phyloP scores from a whole-genome alignment of 2,888 invertebrate genomes.

The Dermolepida albohirtum region DNA sequence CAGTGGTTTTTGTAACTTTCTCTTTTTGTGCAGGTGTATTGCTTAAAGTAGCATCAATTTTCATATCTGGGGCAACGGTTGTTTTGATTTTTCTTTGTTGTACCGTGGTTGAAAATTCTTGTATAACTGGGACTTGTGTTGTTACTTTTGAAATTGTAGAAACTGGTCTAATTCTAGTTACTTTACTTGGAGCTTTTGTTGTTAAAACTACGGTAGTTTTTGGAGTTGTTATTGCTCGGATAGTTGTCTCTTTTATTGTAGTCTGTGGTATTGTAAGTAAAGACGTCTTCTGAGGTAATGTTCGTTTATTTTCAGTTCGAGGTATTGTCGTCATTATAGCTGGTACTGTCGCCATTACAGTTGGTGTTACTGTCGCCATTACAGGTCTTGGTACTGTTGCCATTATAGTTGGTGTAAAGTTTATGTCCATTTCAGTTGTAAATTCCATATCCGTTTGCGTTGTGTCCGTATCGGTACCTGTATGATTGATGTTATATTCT shows the following conservation, averaged over 20 bases:
- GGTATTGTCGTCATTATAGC: too few species aligned
- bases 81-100: conserved; percentile 20
- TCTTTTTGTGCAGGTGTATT: not conserved
- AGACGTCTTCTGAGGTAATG: conserved; percentile 31
- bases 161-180: not conserved
- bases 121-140: too few species aligned
- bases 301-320: conserved; percentile 30
- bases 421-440: conserved; percentile 17
- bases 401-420: too few species aligned
- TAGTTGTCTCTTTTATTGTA: not conserved
- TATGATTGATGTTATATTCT: too few species aligned
- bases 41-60: not conserved
- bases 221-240: not conserved
- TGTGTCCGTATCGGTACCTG: conserved; percentile 2
- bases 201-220: conserved; percentile 21
- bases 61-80: conserved; percentile 16
- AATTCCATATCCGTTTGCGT: not conserved
- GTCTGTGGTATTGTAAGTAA: conserved; percentile 38
- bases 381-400: conserved; percentile 8
- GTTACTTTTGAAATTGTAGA: too few species aligned
- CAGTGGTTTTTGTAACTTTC: conserved; percentile 35
- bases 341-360: conserved; percentile 10
- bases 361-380: not conserved
- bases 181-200: conserved; percentile 22
- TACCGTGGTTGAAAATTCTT: not conserved